phyloP scores from a whole-genome alignment of 2,797 vertebrate genomes.

The Clarias fuscus region DNA sequence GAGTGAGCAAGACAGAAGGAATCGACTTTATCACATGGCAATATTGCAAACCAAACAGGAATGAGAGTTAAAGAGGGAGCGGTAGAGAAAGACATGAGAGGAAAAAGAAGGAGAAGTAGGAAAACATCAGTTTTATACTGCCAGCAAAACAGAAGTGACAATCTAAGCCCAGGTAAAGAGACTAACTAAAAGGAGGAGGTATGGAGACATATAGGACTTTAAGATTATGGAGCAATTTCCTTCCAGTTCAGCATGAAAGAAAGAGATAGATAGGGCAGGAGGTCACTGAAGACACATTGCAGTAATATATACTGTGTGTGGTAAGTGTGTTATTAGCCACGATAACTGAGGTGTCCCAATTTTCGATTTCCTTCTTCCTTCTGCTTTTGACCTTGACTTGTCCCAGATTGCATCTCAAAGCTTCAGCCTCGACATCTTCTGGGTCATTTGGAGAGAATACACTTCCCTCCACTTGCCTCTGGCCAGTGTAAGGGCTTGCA shows the following conservation, averaged over 20 bases:
- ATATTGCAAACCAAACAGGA: conserved; percentile 1
- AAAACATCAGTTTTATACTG: background rate
- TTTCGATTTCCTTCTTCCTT: conserved; percentile 48
- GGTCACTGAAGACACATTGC: conserved; percentile 26
- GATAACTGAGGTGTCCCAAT: conserved; percentile 35
- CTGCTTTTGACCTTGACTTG: conserved; percentile 59
- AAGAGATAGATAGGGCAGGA: background rate
- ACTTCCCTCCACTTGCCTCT: conserved; percentile 59
- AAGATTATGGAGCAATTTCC: background rate
- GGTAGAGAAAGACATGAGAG: background rate
- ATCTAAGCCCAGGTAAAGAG: background rate
- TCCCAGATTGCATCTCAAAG: conserved; percentile 70
- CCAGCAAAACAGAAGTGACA: background rate
- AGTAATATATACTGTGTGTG: conserved; percentile 19
- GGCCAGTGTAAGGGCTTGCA: conserved; percentile 74
- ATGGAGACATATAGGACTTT: background rate
- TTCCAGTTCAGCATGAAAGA: background rate
- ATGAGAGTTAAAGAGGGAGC: background rate
- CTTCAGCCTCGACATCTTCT: conserved; percentile 64
- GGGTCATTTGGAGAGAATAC: conserved; percentile 46
- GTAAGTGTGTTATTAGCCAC: conserved; percentile 23
- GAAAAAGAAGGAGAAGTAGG: background rate
- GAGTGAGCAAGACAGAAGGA: background rate
- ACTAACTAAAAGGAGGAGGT: conserved; percentile 1
- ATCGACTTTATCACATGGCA: background rate